Conservation (phyloP, 1,140 invertebrate genomes). For the Pteromalus puparum region DNA sequence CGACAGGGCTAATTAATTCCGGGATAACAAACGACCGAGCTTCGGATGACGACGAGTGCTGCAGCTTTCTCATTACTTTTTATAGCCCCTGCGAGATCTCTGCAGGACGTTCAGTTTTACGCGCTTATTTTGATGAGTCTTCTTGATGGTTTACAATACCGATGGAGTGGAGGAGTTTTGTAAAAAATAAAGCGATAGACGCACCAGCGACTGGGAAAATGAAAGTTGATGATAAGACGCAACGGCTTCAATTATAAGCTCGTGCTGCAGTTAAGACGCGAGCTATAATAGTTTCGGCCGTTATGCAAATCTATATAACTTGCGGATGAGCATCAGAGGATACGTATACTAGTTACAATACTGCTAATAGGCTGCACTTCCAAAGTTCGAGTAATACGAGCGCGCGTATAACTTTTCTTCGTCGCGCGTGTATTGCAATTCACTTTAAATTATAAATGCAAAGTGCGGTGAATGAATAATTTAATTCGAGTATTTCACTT, state of each 20-base stretch:
- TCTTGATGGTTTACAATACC: background rate
- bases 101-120: no score
- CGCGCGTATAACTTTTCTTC: no score
- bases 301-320: conserved; percentile 40
- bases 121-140: background rate
- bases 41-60: background rate
- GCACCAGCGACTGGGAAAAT: background rate
- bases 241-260: background rate
- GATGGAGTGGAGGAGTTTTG: no score
- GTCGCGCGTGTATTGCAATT: no score
- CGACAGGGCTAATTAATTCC: conserved; percentile 65
- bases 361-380: background rate
- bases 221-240: conserved; percentile 18
- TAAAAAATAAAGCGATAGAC: conserved; percentile 20
- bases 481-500: conserved; percentile 16
- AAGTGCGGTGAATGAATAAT: background rate
- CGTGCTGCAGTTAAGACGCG: background rate
- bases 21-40: background rate
- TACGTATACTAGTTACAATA: background rate
- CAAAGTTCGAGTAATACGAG: background rate
- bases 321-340: conserved; percentile 11
- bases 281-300: background rate
- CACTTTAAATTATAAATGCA: no score
- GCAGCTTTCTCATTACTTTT: background rate
- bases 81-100: background rate